Base-by-base conservation (phyloP, 2,113 vertebrate species). In the Corythornis vintsioides region DNA sequence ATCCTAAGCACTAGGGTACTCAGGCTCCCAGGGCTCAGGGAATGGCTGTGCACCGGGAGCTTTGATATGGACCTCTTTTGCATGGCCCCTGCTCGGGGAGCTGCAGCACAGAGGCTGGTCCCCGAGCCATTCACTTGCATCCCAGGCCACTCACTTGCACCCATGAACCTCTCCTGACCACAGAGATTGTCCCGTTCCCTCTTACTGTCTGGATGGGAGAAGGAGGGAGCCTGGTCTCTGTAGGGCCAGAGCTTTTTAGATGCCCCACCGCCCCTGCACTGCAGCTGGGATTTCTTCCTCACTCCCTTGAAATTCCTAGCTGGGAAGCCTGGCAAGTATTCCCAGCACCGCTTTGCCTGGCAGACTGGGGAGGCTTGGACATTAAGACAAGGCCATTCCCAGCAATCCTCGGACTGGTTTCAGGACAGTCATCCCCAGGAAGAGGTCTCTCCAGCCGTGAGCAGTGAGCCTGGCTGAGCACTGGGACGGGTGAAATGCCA, bases 41-140 rank as follows among this genome's bases (percentile, higher is more conserved):
- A 7, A 17, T 7, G 2, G 48, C 12, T 45, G 0, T 1, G 6
- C 35, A 6, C 18, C 1, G 0, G 12, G 31, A n/a, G 18, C 52
- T 43, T 20, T 12, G 7, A 3, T 38, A 42, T 4, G 24, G n/a
- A 7, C 45, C 65, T 38, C 29, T 7, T 7, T 16, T 15, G 29
- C 35, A 0, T 5, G 29, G 47, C 10, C 38, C 18, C 69, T 45
- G 33, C 75, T 50, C 0, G 3, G 10, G 22, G 21, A 33, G 40
- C 31, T 7, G 5, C 57, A 19, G 2, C 38, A 21, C 19, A 11
- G 35, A 17, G 28, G 8, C 19, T 25, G n/a, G 33, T 33, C 33
- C 33, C 33, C 33, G 33, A 33, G 40, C 29, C 8, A 1, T 33
- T 65, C 79, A 29, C 28, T 13, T 9, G 33, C 40, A 43, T 15